Evolutionary conservation across 2,113 vertebrate species (phyloP).

Genomic region (Phalacrocorax carbo): DNA sequence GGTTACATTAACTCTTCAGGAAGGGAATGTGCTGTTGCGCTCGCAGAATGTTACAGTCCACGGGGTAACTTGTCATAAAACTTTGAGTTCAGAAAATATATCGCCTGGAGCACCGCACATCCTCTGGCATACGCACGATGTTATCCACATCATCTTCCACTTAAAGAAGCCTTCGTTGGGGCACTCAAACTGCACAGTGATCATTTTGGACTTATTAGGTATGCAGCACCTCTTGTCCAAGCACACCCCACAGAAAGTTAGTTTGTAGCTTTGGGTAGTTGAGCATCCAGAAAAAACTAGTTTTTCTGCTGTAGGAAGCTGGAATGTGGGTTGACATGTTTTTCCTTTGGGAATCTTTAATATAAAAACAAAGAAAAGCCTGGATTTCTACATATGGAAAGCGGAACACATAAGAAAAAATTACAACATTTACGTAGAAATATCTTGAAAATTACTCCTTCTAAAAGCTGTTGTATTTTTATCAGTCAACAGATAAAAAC

Average conservation of each 20-base stretch:
- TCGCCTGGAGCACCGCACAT: slow-evolving; percentile 84
- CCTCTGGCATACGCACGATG: slow-evolving; percentile 90
- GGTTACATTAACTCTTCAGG: not conserved
- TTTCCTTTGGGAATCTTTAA: slow-evolving; percentile 87
- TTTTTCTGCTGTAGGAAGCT: slow-evolving; percentile 83
- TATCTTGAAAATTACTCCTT: not conserved
- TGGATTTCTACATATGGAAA: not conserved
- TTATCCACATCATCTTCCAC: slow-evolving; percentile 98
- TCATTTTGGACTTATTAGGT: slow-evolving; percentile 86
- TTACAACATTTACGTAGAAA: not conserved
- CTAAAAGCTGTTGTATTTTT: not conserved
- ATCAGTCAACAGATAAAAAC: not conserved
- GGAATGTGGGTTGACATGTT: slow-evolving; percentile 87
- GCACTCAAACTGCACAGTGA: slow-evolving; percentile 87
- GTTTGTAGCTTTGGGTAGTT: slow-evolving; percentile 83
- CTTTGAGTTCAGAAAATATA: slow-evolving; percentile 87
- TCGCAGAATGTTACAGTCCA: not conserved
- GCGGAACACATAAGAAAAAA: not conserved
- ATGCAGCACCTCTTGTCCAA: slow-evolving; percentile 88
- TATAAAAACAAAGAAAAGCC: not conserved
- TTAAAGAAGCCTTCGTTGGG: slow-evolving; percentile 78
- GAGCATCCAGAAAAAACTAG: slow-evolving; percentile 87
- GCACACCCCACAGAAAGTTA: slow-evolving; percentile 89
- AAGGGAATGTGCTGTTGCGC: not conserved
- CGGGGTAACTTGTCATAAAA: slow-evolving; percentile 71